Conservation (phyloP, 2,113 vertebrate genomes). For the Abramis brama region DNA sequence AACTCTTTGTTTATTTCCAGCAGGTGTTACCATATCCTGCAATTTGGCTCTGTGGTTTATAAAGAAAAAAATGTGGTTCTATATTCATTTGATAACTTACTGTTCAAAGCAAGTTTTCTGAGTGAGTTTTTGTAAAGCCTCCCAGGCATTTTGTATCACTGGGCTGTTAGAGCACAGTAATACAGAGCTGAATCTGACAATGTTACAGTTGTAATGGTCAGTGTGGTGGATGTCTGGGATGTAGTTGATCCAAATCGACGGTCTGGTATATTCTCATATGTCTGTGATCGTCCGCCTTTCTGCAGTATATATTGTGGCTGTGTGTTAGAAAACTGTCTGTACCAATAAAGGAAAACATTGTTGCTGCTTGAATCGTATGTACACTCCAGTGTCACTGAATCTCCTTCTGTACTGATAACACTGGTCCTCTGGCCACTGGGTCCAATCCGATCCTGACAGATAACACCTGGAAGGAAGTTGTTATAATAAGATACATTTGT, state of each 20-base stretch:
- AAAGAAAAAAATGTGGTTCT: neutral
- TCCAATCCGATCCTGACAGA: neutral
- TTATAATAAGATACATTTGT: neutral
- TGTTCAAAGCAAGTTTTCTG: neutral
- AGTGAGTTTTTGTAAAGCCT: constrained; percentile 22
- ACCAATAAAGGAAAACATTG: neutral
- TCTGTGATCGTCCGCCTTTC: neutral
- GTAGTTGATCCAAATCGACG: neutral
- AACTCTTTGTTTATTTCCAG: neutral
- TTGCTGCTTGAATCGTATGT: constrained; percentile 12
- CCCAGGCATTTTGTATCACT: neutral
- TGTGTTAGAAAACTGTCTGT: constrained; percentile 27
- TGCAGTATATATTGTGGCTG: neutral
- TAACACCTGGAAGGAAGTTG: neutral
- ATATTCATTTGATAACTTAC: neutral
- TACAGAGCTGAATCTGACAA: constrained; percentile 35
- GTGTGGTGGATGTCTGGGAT: neutral
- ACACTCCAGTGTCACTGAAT: constrained; percentile 14
- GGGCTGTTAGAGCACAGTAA: constrained; percentile 3
- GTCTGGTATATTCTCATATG: neutral
- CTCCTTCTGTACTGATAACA: constrained; percentile 1
- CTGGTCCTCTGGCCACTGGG: neutral
- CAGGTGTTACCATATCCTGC: constrained; percentile 8
- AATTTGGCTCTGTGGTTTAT: neutral
- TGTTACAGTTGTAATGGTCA: neutral